Percentiles rank a stretch among this genome's conserved stretches.
phyloP scores from a whole-genome alignment of 2,797 vertebrate genomes.

The Chelonia mydas region DNA sequence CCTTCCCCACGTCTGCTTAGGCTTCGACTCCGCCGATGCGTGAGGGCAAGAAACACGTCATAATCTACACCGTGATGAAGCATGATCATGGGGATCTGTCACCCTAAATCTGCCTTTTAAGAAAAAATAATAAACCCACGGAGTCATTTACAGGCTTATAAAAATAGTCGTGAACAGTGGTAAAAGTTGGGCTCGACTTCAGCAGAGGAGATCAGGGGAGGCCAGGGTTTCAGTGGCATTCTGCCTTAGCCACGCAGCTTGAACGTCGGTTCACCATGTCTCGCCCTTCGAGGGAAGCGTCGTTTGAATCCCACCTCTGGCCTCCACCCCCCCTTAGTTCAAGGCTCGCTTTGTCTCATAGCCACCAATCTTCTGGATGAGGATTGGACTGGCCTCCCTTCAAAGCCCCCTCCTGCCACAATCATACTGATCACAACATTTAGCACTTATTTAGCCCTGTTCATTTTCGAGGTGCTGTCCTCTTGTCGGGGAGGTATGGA shows the following conservation, averaged over 20 bases:
- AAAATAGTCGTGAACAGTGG: neutral
- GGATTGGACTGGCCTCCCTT: neutral
- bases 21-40: neutral
- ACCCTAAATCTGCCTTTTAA: accelerated
- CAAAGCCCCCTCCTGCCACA: neutral
- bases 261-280: neutral
- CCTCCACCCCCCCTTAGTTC: neutral
- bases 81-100: accelerated
- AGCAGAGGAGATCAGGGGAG: accelerated
- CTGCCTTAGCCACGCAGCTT: neutral
- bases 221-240: accelerated
- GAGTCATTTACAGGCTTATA: neutral
- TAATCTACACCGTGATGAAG: neutral
- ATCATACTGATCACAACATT: neutral
- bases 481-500: neutral
- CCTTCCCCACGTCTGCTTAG: neutral
- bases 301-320: too few relatives aligned
- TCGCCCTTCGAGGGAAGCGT: neutral
- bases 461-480: neutral
- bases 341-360: neutral
- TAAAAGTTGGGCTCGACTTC: accelerated
- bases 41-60: neutral
- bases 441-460: neutral
- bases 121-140: accelerated
- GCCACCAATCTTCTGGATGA: neutral